A percentile compares a stretch with the other conserved stretches of the same genome.
These are phyloP conservation scores for Limnodromus scolopaceus DNA, from an alignment of 2,797 vertebrate genomes.

Conservation along the genomic window DNA sequence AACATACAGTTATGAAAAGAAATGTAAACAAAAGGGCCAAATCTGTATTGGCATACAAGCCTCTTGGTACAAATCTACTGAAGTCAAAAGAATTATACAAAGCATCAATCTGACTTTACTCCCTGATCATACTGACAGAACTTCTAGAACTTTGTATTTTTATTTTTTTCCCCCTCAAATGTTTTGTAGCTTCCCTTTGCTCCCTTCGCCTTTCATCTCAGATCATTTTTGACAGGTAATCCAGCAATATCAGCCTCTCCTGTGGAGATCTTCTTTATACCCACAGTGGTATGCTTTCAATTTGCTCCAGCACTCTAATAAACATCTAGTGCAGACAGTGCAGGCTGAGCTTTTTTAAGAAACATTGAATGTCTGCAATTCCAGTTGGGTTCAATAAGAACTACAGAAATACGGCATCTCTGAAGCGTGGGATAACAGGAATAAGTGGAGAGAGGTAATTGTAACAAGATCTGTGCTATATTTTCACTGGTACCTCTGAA, in stretches of 20 bases:
- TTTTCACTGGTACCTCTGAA: background rate
- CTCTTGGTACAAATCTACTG: background rate
- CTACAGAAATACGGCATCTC: background rate
- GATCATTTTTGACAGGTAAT: slow-evolving; percentile 29
- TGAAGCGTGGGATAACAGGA: background rate
- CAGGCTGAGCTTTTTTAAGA: background rate
- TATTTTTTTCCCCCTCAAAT: background rate
- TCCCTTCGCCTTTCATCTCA: background rate
- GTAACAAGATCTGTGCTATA: background rate
- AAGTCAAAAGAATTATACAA: background rate
- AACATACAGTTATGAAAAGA: background rate
- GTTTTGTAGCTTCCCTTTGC: background rate
- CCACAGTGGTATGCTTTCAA: background rate
- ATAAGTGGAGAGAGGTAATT: background rate
- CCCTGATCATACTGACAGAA: slow-evolving; percentile 4
- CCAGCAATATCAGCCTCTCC: background rate
- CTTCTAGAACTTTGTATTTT: background rate
- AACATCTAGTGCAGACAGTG: background rate
- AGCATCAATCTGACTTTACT: background rate
- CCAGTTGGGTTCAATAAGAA: background rate
- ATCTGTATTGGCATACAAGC: background rate
- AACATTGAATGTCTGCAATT: background rate
- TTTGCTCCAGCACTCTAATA: background rate
- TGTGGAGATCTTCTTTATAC: background rate
- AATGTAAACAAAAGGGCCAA: background rate